Percentiles rank a stretch among this genome's conserved stretches.
Evolutionary conservation across 2,113 vertebrate genomes (phyloP).

Genomic region (Rhodinocichla rosea): DNA sequence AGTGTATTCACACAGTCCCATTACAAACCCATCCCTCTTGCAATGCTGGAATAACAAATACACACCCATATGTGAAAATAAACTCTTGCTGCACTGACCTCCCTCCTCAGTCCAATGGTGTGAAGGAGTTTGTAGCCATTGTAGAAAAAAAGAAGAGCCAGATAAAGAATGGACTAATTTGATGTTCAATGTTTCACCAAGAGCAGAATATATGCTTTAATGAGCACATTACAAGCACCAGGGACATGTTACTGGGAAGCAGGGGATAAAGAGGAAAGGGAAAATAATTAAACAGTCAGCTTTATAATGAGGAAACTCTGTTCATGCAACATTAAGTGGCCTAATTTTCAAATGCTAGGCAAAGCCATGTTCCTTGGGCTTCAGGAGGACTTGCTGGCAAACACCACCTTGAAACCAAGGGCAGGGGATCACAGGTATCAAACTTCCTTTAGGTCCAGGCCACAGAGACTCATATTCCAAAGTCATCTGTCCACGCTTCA

Average conservation of each 20-base stretch:
- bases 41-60: slow-evolving; percentile 4
- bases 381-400: not conserved
- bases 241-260: not conserved
- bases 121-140: slow-evolving; percentile 33
- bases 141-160: not conserved
- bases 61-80: not conserved
- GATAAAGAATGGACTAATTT: slow-evolving; percentile 36
- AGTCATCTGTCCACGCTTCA: not conserved
- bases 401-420: not conserved
- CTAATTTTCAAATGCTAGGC: slow-evolving; percentile 5
- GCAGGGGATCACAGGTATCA: not conserved
- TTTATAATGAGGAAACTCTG: slow-evolving; percentile 36
- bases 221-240: slow-evolving; percentile 32
- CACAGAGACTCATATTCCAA: not conserved
- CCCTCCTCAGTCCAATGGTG: slow-evolving; percentile 1
- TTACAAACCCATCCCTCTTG: not conserved
- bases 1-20: not conserved
- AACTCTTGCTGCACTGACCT: slow-evolving; percentile 4
- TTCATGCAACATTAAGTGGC: slow-evolving; percentile 29
- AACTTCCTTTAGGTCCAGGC: not conserved
- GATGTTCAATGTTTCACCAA: not conserved
- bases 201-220: slow-evolving; percentile 43
- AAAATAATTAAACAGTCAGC: slow-evolving; percentile 54
- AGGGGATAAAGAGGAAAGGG: not conserved
- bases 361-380: not conserved